A percentile compares a stretch with the other conserved stretches of the same genome.
Evolutionary conservation across 2,113 vertebrate species (phyloP).

Genomic region (Myocastor coypus): DNA sequence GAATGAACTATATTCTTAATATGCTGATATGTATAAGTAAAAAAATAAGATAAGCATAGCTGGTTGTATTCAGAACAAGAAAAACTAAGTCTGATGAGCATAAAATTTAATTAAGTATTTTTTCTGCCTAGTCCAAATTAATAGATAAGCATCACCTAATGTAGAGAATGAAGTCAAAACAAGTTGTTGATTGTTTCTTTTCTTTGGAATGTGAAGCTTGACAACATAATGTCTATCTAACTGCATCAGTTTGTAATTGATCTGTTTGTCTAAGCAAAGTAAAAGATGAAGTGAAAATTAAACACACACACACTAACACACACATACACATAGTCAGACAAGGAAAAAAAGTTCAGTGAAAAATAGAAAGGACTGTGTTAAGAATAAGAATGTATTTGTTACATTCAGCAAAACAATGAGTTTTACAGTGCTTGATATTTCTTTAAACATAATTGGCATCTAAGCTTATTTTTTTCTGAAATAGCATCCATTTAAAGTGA

Average conservation of each 20-base stretch:
- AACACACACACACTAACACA: not conserved
- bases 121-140: slow-evolving; percentile 51
- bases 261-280: slow-evolving; percentile 49
- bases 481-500: not conserved
- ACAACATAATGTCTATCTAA: not conserved
- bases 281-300: slow-evolving; percentile 32
- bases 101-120: slow-evolving; percentile 51
- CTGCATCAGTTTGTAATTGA: not conserved
- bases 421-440: not conserved
- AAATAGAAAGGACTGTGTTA: not conserved
- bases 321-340: no score
- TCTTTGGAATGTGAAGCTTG: not conserved
- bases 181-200: not conserved
- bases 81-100: not conserved
- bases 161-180: not conserved
- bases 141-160: slow-evolving; percentile 15
- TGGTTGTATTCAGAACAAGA: not conserved
- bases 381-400: not conserved
- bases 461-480: not conserved
- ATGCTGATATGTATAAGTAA: not conserved
- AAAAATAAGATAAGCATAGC: not conserved
- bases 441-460: not conserved
- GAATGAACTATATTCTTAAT: not conserved
- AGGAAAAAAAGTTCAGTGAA: slow-evolving; percentile 11
- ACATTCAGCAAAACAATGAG: not conserved